Conservation (phyloP, 2,888 invertebrate species). For the Gonocerus acuteangulatus region DNA sequence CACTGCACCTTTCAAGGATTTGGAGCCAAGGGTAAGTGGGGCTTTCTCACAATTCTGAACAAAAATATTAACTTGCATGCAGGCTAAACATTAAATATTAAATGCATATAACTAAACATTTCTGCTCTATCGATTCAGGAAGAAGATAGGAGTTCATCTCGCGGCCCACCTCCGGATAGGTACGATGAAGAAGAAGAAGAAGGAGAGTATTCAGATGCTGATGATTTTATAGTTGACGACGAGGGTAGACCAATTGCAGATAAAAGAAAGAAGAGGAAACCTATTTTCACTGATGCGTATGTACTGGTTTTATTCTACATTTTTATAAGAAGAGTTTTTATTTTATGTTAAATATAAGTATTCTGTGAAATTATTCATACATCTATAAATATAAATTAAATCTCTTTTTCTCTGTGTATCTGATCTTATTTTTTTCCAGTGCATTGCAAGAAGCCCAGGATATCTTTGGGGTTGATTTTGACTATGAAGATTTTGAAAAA, state of each 20-base stretch:
- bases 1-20: slow-evolving; percentile 7
- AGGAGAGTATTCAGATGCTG: slow-evolving; percentile 75
- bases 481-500: slow-evolving; percentile 82
- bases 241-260: slow-evolving; percentile 82
- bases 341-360: not conserved
- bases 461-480: slow-evolving; percentile 98
- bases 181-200: slow-evolving; percentile 75
- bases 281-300: slow-evolving; percentile 79
- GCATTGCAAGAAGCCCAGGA: slow-evolving; percentile 96
- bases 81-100: too few species aligned
- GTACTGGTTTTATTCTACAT: slow-evolving; percentile 2
- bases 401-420: not conserved
- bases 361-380: not conserved
- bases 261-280: slow-evolving; percentile 68
- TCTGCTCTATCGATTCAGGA: slow-evolving; percentile 58
- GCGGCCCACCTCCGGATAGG: slow-evolving; percentile 57
- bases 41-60: not conserved
- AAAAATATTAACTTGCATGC: slow-evolving; percentile 14
- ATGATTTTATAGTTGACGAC: slow-evolving; percentile 96
- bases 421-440: slow-evolving; percentile 41
- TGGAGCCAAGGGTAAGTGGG: slow-evolving; percentile 22
- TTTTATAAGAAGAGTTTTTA: not conserved
- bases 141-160: slow-evolving; percentile 67
- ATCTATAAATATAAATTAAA: not conserved
- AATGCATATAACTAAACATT: too few species aligned